A percentile compares a stretch with the other conserved stretches of the same genome.
phyloP scores from a whole-genome alignment of 2,888 invertebrate species.

The Acrobasis consociella region DNA sequence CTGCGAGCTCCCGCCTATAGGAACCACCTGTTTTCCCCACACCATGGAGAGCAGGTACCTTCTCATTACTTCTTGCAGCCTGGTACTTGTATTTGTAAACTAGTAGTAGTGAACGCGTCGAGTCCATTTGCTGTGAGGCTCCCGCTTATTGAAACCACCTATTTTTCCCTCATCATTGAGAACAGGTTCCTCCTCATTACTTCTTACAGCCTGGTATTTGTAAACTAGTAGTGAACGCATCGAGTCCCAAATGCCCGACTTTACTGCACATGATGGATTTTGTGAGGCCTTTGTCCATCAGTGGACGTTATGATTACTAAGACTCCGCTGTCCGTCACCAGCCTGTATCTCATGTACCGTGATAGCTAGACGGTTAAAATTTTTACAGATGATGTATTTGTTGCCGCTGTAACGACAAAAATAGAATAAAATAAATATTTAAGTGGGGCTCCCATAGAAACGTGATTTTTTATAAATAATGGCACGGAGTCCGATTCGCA shows the following conservation, averaged over 20 bases:
- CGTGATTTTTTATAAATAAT: no score
- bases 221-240: slow-evolving; percentile 86
- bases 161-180: slow-evolving; percentile 23
- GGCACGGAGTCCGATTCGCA: no score
- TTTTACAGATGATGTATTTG: no score
- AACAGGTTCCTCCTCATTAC: slow-evolving; percentile 43
- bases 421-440: no score
- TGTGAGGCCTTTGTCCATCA: no score
- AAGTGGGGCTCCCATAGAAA: no score
- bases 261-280: no score
- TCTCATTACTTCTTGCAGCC: neutral
- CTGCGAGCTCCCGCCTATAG: slow-evolving; percentile 89
- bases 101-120: slow-evolving; percentile 89
- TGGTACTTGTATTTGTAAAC: slow-evolving; percentile 81
- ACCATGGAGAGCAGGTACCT: slow-evolving; percentile 49
- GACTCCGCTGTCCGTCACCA: no score
- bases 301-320: no score
- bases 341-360: no score
- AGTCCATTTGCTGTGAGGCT: slow-evolving; percentile 87
- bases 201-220: neutral
- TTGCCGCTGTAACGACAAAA: no score
- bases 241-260: slow-evolving; percentile 84
- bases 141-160: slow-evolving; percentile 93
- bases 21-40: slow-evolving; percentile 91
- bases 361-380: no score